These are phyloP conservation scores for Chelon labrosus DNA, from an alignment of 2,797 vertebrate genomes.

Conservation along the genomic window DNA sequence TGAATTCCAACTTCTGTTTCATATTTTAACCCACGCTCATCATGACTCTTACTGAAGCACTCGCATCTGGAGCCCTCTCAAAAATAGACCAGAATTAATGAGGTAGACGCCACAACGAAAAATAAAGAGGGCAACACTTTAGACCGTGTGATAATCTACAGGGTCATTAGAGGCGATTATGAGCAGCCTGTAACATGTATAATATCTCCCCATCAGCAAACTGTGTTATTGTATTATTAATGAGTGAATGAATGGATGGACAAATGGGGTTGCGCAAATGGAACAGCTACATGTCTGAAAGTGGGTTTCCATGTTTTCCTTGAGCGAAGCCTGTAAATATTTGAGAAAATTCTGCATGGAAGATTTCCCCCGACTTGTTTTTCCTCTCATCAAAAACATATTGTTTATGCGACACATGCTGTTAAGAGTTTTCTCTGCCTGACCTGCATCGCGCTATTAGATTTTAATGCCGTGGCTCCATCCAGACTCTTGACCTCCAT, in stretches of 20 bases:
- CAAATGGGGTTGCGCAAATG: constrained; percentile 6
- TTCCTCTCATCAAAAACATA: constrained; percentile 29
- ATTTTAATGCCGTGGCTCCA: constrained; percentile 9
- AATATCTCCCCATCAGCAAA: constrained; percentile 34
- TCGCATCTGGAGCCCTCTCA: constrained; percentile 7
- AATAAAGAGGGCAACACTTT: constrained; percentile 23
- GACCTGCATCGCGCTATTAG: constrained; percentile 15
- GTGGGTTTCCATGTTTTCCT: constrained; percentile 4
- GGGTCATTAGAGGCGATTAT: constrained; percentile 50
- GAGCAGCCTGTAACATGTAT: constrained; percentile 25
- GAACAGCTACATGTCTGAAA: constrained; percentile 4
- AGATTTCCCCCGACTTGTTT: constrained; percentile 7
- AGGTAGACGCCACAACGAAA: constrained; percentile 28
- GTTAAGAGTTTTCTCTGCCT: background rate
- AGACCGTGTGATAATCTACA: constrained; percentile 17
- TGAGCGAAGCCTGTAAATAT: background rate
- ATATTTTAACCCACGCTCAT: background rate
- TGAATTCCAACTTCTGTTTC: background rate
- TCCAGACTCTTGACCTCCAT: constrained; percentile 40
- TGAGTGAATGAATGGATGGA: background rate
- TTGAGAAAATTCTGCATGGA: background rate
- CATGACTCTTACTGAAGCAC: background rate
- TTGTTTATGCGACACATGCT: constrained; percentile 11
- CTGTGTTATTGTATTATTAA: constrained; percentile 33
- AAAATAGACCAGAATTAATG: constrained; percentile 27